A percentile compares a stretch with the other conserved stretches of the same genome.
These are phyloP conservation scores for Incurvaria masculella DNA, from an alignment of 2,888 invertebrate genomes.

Conservation along the genomic window DNA sequence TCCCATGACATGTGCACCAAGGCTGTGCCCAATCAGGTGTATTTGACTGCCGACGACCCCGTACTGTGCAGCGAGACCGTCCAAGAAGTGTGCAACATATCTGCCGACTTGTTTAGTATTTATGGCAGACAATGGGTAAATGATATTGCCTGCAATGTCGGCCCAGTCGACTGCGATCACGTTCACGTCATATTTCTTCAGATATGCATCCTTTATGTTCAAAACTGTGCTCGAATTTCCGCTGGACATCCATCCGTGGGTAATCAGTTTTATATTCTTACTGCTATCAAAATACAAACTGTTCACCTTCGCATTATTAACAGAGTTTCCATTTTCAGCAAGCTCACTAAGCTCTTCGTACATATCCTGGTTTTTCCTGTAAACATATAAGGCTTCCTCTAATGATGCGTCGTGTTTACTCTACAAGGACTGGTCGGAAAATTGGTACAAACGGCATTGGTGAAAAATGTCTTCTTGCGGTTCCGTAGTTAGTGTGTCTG, in stretches of 20 bases:
- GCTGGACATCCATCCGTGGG: conserved; percentile 49
- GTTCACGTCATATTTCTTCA: conserved; percentile 32
- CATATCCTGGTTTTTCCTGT: conserved; percentile 22
- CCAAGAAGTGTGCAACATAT: conserved; percentile 24
- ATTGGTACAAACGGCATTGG: not conserved
- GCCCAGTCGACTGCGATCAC: conserved; percentile 44
- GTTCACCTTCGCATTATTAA: conserved; percentile 7
- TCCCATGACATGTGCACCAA: conserved; percentile 36
- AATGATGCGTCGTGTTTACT: not conserved
- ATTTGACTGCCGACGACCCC: conserved; percentile 24
- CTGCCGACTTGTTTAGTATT: conserved; percentile 25
- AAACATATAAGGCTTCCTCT: conserved; percentile 7
- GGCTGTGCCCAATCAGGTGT: conserved; percentile 34
- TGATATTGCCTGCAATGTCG: conserved; percentile 22
- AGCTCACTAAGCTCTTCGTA: conserved; percentile 13
- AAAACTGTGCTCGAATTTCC: conserved; percentile 29
- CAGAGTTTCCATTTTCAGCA: conserved; percentile 1
- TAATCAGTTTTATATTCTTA: conserved; percentile 42
- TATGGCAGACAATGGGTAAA: conserved; percentile 29
- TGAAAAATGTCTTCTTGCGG: not conserved
- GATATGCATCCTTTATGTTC: conserved; percentile 38
- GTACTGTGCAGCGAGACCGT: conserved; percentile 20
- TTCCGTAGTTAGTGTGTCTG: not conserved
- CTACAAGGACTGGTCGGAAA: not conserved
- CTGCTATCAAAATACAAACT: conserved; percentile 17